Percentiles rank a stretch among this genome's conserved stretches.
Conservation (phyloP, 2,797 vertebrate species). For the Nasua narica region DNA sequence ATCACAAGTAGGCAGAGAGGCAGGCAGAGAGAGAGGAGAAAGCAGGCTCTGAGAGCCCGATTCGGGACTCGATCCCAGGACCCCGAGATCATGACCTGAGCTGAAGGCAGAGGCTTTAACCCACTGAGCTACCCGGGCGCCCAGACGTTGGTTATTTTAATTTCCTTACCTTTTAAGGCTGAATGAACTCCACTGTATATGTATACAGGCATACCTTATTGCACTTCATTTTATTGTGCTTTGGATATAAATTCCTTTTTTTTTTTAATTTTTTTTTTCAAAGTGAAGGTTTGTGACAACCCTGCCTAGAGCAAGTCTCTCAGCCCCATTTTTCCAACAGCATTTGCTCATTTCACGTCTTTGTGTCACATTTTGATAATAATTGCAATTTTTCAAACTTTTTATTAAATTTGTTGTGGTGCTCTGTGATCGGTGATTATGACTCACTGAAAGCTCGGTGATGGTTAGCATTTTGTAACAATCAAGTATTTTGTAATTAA, state of each 20-base stretch:
- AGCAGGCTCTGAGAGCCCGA: no score
- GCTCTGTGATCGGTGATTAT: not conserved
- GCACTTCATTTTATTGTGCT: not conserved
- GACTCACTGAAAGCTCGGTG: not conserved
- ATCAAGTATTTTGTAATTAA: not conserved
- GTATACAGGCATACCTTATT: not conserved
- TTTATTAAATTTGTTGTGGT: not conserved
- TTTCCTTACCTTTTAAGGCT: not conserved
- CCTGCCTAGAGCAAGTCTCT: not conserved
- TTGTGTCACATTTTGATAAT: not conserved
- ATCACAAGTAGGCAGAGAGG: no score
- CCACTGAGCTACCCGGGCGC: no score
- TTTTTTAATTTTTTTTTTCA: not conserved
- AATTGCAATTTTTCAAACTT: not conserved
- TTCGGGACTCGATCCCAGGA: no score
- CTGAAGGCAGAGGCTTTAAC: no score
- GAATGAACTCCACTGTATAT: not conserved
- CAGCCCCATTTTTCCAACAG: not conserved
- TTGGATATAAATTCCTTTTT: not conserved
- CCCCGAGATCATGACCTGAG: no score
- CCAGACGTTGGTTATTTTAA: no score
- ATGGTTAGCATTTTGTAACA: not conserved
- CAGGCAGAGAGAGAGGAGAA: no score
- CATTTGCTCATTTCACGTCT: not conserved
- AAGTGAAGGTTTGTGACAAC: not conserved